A percentile compares a stretch with the other conserved stretches of the same genome.
phyloP scores from a whole-genome alignment of 2,888 invertebrate genomes.

The Harpagoxenus sublaevis region DNA sequence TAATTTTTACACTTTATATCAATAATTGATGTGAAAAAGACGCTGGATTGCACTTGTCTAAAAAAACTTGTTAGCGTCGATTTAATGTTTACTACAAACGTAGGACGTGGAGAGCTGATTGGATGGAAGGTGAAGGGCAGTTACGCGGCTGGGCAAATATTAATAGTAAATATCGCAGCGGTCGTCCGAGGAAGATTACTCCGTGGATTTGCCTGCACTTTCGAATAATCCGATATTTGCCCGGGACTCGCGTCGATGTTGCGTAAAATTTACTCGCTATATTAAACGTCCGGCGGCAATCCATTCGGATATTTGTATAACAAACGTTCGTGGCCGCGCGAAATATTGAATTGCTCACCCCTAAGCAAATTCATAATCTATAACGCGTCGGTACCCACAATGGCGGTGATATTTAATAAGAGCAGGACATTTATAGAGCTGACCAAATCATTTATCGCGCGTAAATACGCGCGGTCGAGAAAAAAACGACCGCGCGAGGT shows the following conservation, averaged over 20 bases:
- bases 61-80: background rate
- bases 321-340: conserved; percentile 58
- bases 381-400: conserved; percentile 29
- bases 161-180: conserved; percentile 67
- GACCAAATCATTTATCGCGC: background rate
- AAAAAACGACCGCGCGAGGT: background rate
- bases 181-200: conserved; percentile 64
- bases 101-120: conserved; percentile 30
- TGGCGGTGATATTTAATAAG: conserved; percentile 42
- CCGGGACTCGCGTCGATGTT: conserved; percentile 62
- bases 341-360: conserved; percentile 60
- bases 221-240: conserved; percentile 69
- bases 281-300: conserved; percentile 63
- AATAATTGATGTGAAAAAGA: background rate
- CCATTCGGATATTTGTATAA: conserved; percentile 68
- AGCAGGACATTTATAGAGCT: conserved; percentile 13
- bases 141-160: conserved; percentile 61
- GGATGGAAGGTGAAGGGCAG: conserved; percentile 38
- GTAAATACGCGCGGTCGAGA: background rate
- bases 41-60: background rate
- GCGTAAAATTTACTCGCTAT: conserved; percentile 66
- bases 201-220: conserved; percentile 61
- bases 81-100: background rate
- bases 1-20: background rate
- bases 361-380: conserved; percentile 63